Percentiles rank a stretch among this genome's conserved stretches.
Evolutionary conservation across 2,888 invertebrate genomes (phyloP).

Genomic region (Leucophora obtusa): DNA sequence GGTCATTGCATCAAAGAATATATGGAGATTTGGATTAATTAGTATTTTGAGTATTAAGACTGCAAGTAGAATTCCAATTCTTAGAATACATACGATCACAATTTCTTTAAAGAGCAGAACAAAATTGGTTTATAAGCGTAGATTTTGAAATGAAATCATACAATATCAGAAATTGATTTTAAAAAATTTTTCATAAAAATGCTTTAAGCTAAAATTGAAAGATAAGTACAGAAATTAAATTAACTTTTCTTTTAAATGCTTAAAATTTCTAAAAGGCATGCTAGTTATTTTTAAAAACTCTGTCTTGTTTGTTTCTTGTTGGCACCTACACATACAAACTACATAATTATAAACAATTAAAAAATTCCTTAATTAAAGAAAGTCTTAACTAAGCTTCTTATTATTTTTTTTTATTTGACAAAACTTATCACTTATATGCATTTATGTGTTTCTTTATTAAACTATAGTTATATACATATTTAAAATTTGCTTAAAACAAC

Average conservation of each 20-base stretch:
- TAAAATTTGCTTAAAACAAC: not conserved
- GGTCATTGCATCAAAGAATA: too few species aligned
- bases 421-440: not conserved
- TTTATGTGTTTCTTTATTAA: conserved; percentile 1
- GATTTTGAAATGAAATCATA: not conserved
- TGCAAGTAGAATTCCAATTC: too few species aligned
- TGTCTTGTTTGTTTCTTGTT: not conserved
- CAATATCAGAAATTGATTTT: not conserved
- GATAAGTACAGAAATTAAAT: conserved; percentile 45
- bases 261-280: conserved; percentile 20
- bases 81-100: not conserved
- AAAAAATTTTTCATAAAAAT: not conserved
- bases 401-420: conserved; percentile 19
- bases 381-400: conserved; percentile 3
- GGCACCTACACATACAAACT: conserved; percentile 15
- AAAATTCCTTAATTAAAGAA: not conserved
- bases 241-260: conserved; percentile 1
- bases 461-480: too few species aligned
- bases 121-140: not conserved
- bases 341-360: conserved; percentile 40
- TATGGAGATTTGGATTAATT: too few species aligned
- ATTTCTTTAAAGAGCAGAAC: not conserved
- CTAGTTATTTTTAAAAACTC: not conserved
- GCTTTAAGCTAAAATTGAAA: conserved; percentile 23
- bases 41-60: too few species aligned